Evolutionary conservation across 2,113 vertebrate genomes (phyloP), one percentile per base, ranked within the genome.

Genomic region (Psittacula cyanocephala): DNA sequence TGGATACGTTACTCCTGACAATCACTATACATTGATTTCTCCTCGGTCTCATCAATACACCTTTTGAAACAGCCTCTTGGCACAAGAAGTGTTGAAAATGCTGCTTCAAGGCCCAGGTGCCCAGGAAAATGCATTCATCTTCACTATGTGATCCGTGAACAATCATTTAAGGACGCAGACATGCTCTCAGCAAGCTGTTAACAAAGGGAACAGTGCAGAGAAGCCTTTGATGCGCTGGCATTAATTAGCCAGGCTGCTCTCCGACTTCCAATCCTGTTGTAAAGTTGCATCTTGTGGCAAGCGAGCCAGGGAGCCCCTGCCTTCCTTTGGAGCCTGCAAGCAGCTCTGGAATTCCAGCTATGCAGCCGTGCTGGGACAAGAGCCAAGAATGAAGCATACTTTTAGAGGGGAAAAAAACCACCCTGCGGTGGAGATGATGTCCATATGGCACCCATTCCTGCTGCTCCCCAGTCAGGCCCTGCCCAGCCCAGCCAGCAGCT

Each of bases 341-440:
- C 84, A 89, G 91, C 92, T 93, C 79, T 86, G 97, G 98, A 96
- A 98, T 98, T 88, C 91, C 50, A 98, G 96, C 81, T 97, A 98
- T 98, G 97, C 82, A 74, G 94, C 79, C 93, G 2, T 87, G 92
- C 97, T 96, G 96, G 97, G 97, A 97, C 95, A 75, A 47, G 78
- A 90, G 98, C 98, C 97, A 97, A 92, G 79, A 93, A 37, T 59
- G 88, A 96, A 88, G 82, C 89, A 84, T 69, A 93, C 76, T 92
- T 96, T 93, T 50, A 13, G 85, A 59, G 71, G 78, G 65, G 62
- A 57, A 72, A 65, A 88, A 90, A 74, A n/a, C 27, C 93, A 81
- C 86, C 97, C 97, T 97, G 97, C 77, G 83, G 97, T 96, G 97
- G 94, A 96, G 94, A 96, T 94, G 91, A 96, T 85, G 95, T 94